Base-by-base conservation (phyloP, 2,888 invertebrate species). In the Girardia tigrina region DNA sequence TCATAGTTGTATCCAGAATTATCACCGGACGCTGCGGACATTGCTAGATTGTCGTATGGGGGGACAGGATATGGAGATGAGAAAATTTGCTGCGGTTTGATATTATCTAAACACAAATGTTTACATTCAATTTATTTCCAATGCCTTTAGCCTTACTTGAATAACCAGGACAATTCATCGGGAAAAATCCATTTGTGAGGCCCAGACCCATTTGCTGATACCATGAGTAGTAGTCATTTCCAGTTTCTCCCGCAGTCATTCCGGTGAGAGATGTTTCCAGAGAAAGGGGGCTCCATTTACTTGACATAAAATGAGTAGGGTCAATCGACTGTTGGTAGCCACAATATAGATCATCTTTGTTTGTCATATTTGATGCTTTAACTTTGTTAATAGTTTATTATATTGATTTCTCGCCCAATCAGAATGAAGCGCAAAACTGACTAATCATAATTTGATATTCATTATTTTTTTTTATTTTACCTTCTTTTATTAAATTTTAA, bases 251-350 rank as follows among this genome's bases (percentile, higher is more conserved):
- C 4, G 56, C n/a, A 2, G 56, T 4, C 56, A 56, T 56, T 56
- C 56, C 56, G 23, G 56, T 4, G 6, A 56, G 23, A 56, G 56
- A 56, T n/a, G 56, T 56, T 56, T 56, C 56, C 4, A 56, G n/a
- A 8, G 56, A 56, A 6, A 56, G 23, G 23, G 56, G 56, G 23
- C 56, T 56, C 56, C 56, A 56, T 56, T 56, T 56, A n/a, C n/a
- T 56, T 6, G 56, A 20, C n/a, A 56, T 56, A 56, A 56, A 56
- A 4, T 56, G 56, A 8, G 56, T 56, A 20, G 56, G 56, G 23
- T 56, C 56, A n/a, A 56, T 56, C 23, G 56, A 56, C 23, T 56
- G 56, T 56, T 56, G 56, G n/a, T 56, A 56, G 23, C 56, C 56
- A 56, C 23, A 56, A 16, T 23, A 56, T 56, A 56, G 4, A n/a